phyloP scores from a whole-genome alignment of 1,140 invertebrate genomes.

The Drepana arcuata region DNA sequence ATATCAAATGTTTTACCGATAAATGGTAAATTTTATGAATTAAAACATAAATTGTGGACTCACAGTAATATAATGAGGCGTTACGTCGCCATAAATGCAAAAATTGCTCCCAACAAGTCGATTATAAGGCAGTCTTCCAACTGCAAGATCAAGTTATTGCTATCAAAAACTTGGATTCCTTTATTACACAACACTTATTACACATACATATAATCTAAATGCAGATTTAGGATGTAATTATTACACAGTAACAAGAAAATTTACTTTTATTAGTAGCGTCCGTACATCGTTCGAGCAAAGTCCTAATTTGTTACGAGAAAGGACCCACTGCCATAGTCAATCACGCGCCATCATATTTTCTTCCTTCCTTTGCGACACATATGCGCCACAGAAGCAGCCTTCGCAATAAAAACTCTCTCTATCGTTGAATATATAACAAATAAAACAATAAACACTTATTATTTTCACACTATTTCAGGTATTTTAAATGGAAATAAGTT shows the following conservation, averaged over 20 bases:
- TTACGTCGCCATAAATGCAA: conserved; percentile 11
- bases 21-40: conserved; percentile 24
- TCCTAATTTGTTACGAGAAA: conserved; percentile 54
- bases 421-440: conserved; percentile 19
- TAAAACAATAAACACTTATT: conserved; percentile 22
- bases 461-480: conserved; percentile 20
- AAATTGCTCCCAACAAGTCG: conserved; percentile 23
- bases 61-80: conserved; percentile 9
- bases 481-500: conserved; percentile 50
- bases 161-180: conserved; percentile 64
- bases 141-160: conserved; percentile 17
- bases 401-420: conserved; percentile 13
- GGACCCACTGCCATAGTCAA: conserved; percentile 33
- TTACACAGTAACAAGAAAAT: conserved; percentile 28
- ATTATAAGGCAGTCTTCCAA: conserved; percentile 27
- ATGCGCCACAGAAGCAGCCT: no score
- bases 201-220: conserved; percentile 11
- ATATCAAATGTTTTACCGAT: conserved; percentile 10
- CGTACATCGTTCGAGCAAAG: conserved; percentile 39
- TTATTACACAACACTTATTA: conserved; percentile 31
- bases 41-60: conserved; percentile 16
- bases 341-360: conserved; percentile 53
- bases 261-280: conserved; percentile 32
- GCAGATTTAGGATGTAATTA: conserved; percentile 20
- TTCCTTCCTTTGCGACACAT: no score